phyloP scores from a whole-genome alignment of 2,888 invertebrate species.

The Mimachlamys varia region DNA sequence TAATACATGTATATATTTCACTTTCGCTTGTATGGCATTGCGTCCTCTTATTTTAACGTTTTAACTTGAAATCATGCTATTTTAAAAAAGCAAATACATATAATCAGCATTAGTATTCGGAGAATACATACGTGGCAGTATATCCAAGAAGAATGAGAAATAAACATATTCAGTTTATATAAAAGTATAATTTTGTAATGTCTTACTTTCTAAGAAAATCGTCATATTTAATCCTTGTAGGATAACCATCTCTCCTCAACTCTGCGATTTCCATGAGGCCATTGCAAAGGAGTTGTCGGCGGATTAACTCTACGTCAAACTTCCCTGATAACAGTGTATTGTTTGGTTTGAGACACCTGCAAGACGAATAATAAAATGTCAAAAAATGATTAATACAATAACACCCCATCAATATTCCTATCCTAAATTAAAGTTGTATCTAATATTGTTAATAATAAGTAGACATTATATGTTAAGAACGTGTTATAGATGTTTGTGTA shows the following conservation, averaged over 20 bases:
- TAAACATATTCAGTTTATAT: no score
- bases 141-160: no score
- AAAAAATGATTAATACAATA: neutral
- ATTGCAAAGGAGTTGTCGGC: constrained; percentile 75
- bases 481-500: no score
- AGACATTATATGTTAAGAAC: no score
- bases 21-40: no score
- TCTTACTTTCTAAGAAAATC: constrained; percentile 70
- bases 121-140: no score
- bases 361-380: constrained; percentile 34
- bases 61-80: no score
- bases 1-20: neutral
- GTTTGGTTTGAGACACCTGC: constrained; percentile 76
- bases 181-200: neutral
- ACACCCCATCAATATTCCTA: neutral
- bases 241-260: constrained; percentile 75
- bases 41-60: no score
- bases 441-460: neutral
- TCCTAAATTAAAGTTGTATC: neutral
- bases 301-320: constrained; percentile 71
- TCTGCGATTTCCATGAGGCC: constrained; percentile 78
- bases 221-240: constrained; percentile 70
- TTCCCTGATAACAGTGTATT: constrained; percentile 60
- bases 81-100: no score
- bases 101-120: no score